Evolutionary conservation across 2,797 vertebrate genomes (phyloP).

Genomic region (Crenuchus spilurus): DNA sequence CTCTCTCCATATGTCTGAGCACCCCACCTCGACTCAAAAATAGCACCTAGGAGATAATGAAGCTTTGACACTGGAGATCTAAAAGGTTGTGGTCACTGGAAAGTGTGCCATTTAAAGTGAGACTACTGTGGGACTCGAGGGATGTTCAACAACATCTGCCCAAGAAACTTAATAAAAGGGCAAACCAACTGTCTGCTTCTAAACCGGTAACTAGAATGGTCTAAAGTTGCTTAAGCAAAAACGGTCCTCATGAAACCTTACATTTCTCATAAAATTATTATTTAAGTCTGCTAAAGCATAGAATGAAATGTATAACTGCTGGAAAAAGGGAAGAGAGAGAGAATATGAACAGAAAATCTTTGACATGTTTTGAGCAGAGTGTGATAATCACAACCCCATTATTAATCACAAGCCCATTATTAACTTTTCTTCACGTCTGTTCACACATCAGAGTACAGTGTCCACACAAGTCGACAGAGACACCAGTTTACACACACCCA

Average conservation of each 20-base stretch:
- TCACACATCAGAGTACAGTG: slow-evolving; percentile 54
- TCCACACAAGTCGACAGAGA: slow-evolving; percentile 57
- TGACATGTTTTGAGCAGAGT: slow-evolving; percentile 34
- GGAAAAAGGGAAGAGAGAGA: slow-evolving; percentile 11
- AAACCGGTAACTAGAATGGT: background rate
- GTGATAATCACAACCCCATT: slow-evolving; percentile 50
- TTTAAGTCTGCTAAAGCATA: background rate
- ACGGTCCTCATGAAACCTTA: too few species aligned
- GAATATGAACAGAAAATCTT: background rate
- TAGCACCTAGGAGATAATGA: slow-evolving; percentile 80
- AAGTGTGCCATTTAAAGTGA: slow-evolving; percentile 57
- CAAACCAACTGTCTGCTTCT: slow-evolving; percentile 30
- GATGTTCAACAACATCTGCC: slow-evolving; percentile 25
- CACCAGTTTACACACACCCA: slow-evolving; percentile 51
- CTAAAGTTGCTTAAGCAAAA: too few species aligned
- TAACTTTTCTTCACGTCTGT: slow-evolving; percentile 51
- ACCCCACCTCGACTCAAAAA: slow-evolving; percentile 63
- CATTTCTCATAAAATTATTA: background rate
- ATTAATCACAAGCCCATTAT: slow-evolving; percentile 48
- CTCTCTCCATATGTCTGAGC: slow-evolving; percentile 52
- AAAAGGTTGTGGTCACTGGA: slow-evolving; percentile 73
- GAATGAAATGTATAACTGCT: slow-evolving; percentile 14
- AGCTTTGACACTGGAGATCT: slow-evolving; percentile 74
- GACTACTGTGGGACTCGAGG: slow-evolving; percentile 7
- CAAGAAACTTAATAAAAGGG: slow-evolving; percentile 52